Percentiles rank a stretch among this genome's conserved stretches.
phyloP scores from a whole-genome alignment of 1,140 invertebrate species.

The Drosophila mojavensis region DNA sequence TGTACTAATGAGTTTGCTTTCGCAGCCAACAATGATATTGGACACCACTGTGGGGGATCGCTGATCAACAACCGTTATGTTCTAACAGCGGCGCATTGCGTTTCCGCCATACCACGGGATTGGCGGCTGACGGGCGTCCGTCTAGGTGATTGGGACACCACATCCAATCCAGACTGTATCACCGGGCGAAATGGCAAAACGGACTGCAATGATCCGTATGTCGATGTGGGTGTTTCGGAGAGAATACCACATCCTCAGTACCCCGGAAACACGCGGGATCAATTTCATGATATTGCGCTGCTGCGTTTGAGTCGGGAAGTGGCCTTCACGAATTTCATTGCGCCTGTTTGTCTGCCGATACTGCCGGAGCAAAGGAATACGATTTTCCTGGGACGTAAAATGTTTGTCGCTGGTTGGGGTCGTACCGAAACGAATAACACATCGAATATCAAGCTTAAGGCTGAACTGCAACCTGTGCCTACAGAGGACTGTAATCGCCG shows the following conservation, averaged over 20 bases:
- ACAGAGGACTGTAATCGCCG: conserved; percentile 41
- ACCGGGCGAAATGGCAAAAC: conserved; percentile 60
- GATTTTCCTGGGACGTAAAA: conserved; percentile 84
- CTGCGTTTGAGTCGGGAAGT: conserved; percentile 86
- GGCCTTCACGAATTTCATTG: conserved; percentile 86
- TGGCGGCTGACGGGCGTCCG: conserved; percentile 85
- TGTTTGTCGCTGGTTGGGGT: conserved; percentile 93
- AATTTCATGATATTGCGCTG: conserved; percentile 89
- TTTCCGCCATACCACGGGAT: conserved; percentile 85
- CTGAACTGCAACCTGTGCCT: conserved; percentile 52
- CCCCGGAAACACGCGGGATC: conserved; percentile 84
- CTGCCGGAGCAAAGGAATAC: conserved; percentile 75
- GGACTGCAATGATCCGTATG: conserved; percentile 84
- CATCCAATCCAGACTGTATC: conserved; percentile 86
- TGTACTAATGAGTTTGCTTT: background rate
- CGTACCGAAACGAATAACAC: conserved; percentile 86
- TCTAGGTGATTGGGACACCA: conserved; percentile 87
- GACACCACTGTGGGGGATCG: conserved; percentile 88
- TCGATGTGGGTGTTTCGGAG: conserved; percentile 86
- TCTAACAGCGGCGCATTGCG: conserved; percentile 90
- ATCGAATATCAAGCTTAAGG: conserved; percentile 68
- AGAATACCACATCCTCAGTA: conserved; percentile 87
- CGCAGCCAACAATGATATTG: conserved; percentile 58
- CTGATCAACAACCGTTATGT: conserved; percentile 88
- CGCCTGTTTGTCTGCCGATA: conserved; percentile 89